A percentile compares a stretch with the other conserved stretches of the same genome.
phyloP scores from a whole-genome alignment of 2,888 invertebrate genomes.

The Coelopa pilipes region DNA sequence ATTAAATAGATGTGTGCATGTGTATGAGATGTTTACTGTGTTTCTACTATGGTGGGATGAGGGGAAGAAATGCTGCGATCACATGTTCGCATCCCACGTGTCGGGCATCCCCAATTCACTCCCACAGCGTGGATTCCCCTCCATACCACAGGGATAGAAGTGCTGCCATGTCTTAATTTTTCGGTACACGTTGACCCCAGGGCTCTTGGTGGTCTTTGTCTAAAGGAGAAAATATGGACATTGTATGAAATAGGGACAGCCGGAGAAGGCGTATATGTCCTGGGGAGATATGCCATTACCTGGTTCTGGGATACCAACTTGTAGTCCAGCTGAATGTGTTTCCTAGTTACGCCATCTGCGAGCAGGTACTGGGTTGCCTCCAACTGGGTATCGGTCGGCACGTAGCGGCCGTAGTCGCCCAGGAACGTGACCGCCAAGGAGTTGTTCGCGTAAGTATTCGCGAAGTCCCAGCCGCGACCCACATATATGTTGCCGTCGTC shows the following conservation, averaged over 20 bases:
- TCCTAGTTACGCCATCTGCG: constrained; percentile 64
- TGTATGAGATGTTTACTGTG: not conserved
- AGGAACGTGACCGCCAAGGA: constrained; percentile 68
- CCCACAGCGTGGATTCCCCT: constrained; percentile 57
- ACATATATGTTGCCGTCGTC: constrained; percentile 70
- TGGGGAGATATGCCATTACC: constrained; percentile 48
- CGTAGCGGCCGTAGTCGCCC: constrained; percentile 68
- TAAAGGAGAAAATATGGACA: constrained; percentile 39
- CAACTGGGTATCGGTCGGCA: constrained; percentile 66
- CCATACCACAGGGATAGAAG: constrained; percentile 62
- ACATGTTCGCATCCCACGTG: constrained; percentile 57
- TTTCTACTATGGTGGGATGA: not conserved
- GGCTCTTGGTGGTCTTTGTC: constrained; percentile 68
- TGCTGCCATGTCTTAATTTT: constrained; percentile 69
- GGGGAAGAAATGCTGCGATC: constrained; percentile 23
- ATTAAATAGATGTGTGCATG: not conserved
- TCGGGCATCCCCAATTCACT: constrained; percentile 58
- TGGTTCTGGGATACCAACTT: constrained; percentile 70
- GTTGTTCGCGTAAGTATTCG: constrained; percentile 69
- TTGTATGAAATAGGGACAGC: not conserved
- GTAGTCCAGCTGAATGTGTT: constrained; percentile 67
- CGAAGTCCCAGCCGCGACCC: constrained; percentile 69
- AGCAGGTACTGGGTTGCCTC: constrained; percentile 67
- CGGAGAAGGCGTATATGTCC: not conserved
- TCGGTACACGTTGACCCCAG: constrained; percentile 68